Conservation (phyloP, 1,140 invertebrate genomes). For the Globodera rostochiensis region DNA sequence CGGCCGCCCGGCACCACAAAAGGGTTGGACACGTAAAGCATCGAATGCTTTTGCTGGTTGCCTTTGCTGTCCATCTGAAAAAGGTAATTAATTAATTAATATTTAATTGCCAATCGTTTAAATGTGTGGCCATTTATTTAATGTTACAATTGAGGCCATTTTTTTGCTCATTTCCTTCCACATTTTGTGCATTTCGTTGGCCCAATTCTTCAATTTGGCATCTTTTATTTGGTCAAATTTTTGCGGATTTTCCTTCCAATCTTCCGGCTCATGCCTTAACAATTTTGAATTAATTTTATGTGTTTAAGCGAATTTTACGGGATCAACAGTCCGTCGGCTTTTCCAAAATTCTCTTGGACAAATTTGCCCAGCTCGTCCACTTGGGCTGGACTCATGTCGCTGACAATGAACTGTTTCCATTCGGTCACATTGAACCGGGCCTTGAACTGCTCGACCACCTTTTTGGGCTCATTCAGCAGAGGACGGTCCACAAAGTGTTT, state of each 20-base stretch:
- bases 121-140: neutral
- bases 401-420: no score
- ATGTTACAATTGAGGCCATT: neutral
- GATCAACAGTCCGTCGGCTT: no score
- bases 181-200: neutral
- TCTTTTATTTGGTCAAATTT: conserved; percentile 6
- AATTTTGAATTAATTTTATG: no score
- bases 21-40: conserved; percentile 83
- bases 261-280: conserved; percentile 3
- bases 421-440: no score
- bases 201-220: neutral
- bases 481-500: no score
- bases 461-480: no score
- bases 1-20: conserved; percentile 86
- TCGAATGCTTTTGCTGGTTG: conserved; percentile 75
- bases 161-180: conserved; percentile 20
- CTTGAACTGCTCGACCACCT: no score
- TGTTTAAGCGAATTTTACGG: no score
- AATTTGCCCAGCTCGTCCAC: no score
- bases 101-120: neutral
- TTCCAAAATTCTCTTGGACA: no score
- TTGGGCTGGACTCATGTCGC: no score
- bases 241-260: conserved; percentile 16
- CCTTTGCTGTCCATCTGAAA: neutral
- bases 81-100: no score